These are phyloP conservation scores for Carcina quercana DNA, from an alignment of 2,888 invertebrate genomes.

Conservation along the genomic window DNA sequence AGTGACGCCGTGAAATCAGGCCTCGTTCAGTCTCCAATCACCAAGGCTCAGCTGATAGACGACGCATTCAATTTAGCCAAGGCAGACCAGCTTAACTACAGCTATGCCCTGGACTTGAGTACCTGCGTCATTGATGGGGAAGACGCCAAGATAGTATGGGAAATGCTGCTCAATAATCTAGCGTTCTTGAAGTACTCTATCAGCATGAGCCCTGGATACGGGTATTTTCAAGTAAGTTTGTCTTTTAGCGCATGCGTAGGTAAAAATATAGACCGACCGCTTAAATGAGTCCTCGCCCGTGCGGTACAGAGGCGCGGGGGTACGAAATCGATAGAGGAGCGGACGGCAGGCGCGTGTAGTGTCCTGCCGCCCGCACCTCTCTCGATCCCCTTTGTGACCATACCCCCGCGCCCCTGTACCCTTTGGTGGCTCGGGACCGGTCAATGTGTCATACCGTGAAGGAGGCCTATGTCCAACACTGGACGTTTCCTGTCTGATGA, in stretches of 20 bases:
- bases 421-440: too few relatives aligned
- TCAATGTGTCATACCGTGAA: too few relatives aligned
- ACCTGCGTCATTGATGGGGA: constrained; percentile 76
- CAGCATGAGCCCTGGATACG: constrained; percentile 62
- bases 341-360: too few relatives aligned
- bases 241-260: constrained; percentile 4
- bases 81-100: constrained; percentile 72
- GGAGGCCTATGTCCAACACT: too few relatives aligned
- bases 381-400: too few relatives aligned
- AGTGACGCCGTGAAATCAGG: constrained; percentile 65
- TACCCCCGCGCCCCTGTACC: too few relatives aligned
- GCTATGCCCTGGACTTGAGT: constrained; percentile 76
- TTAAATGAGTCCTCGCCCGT: too few relatives aligned
- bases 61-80: constrained; percentile 81
- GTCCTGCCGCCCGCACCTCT: too few relatives aligned
- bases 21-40: constrained; percentile 68
- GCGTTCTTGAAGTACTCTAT: constrained; percentile 64
- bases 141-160: constrained; percentile 80
- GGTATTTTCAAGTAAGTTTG: constrained; percentile 55
- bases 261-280: too few relatives aligned
- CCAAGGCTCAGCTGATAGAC: constrained; percentile 82
- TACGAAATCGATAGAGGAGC: too few relatives aligned
- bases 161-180: constrained; percentile 72
- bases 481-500: too few relatives aligned
- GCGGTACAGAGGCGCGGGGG: too few relatives aligned